Percentiles rank a stretch among this genome's conserved stretches.
phyloP scores from a whole-genome alignment of 2,888 invertebrate species.

The Cryptus armator region DNA sequence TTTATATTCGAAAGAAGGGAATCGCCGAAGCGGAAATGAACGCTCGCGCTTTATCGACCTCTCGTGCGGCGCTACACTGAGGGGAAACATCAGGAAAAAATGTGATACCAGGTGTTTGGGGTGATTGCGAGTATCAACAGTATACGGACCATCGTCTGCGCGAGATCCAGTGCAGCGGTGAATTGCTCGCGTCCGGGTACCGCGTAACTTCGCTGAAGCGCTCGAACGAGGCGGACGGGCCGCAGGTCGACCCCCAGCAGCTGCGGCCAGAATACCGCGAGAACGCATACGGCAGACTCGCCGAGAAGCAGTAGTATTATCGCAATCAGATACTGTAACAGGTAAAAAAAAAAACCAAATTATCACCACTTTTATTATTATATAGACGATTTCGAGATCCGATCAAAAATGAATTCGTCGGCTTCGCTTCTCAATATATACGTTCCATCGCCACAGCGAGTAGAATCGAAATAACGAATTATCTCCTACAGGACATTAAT shows the following conservation, averaged over 20 bases:
- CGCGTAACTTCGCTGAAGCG: slow-evolving; percentile 92
- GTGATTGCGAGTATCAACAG: slow-evolving; percentile 4
- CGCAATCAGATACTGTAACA: slow-evolving; percentile 89
- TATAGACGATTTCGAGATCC: too few relatives aligned
- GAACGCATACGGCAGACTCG: slow-evolving; percentile 90
- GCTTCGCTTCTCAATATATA: too few relatives aligned
- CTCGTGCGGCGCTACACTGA: slow-evolving; percentile 54
- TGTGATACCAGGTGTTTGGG: slow-evolving; percentile 1
- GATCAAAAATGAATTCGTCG: too few relatives aligned
- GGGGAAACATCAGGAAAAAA: slow-evolving; percentile 28
- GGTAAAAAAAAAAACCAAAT: slow-evolving; percentile 44
- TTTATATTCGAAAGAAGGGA: slow-evolving; percentile 29
- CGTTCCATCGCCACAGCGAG: too few relatives aligned
- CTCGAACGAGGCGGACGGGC: slow-evolving; percentile 89
- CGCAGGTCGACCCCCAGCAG: slow-evolving; percentile 91
- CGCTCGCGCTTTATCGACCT: neutral
- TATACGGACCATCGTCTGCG: slow-evolving; percentile 87
- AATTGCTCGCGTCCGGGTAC: slow-evolving; percentile 91
- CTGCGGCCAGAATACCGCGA: slow-evolving; percentile 92
- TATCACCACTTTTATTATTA: too few relatives aligned
- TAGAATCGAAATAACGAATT: neutral
- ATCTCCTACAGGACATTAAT: neutral
- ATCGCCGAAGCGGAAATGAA: slow-evolving; percentile 55
- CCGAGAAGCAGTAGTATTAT: slow-evolving; percentile 89
- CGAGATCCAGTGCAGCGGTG: slow-evolving; percentile 93